Evolutionary conservation across 2,113 vertebrate genomes (phyloP), one percentile per base, ranked within the genome.

Genomic region (Gorsachius goisagi): DNA sequence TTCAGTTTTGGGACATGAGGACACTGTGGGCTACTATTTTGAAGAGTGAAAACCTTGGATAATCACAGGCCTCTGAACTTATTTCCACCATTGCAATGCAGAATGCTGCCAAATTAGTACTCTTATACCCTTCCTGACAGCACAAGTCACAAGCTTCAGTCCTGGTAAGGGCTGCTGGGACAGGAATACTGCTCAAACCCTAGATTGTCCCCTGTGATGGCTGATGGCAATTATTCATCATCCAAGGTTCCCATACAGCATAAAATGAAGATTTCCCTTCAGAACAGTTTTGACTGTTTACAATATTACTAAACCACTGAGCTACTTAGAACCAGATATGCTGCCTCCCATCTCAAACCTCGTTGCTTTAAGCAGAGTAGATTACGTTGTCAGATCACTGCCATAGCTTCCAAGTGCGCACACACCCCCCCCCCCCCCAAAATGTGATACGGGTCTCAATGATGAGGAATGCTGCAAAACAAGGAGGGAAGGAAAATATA

Each of bases 341-440:
- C 27, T 77, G 12, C 15, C 41, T 87, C 60, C 24, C 59, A 11
- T 6, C 35, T 78, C 37, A 49, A 50, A 18, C 8, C 8, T 19
- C 9, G 26, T 0, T 52, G n/a, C 37, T 33, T 9, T 17, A 35
- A 75, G 28, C 69, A 66, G 52, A 58, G 41, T 1, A 88, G 78
- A 45, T 45, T 8, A 63, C 44, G 15, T 3, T 68, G 58, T 52
- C 82, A 90, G 39, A 67, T 44, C 21, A 23, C 3, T 37, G 63
- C 35, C 49, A 60, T 0, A 76, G 27, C 66, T 68, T 28, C 26
- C 28, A 33, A 52, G 22, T 5, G 13, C 27, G 85, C 90, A 71
- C 22, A 47, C 11, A n/a, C 4, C 12, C 16, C 0, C 0, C 1
- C n/a, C 4, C 12, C 16, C 0, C 0, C 1, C n/a, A 74, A 76